These are phyloP conservation scores for Syrrhaptes paradoxus DNA, from an alignment of 2,113 vertebrate genomes.

Conservation along the genomic window DNA sequence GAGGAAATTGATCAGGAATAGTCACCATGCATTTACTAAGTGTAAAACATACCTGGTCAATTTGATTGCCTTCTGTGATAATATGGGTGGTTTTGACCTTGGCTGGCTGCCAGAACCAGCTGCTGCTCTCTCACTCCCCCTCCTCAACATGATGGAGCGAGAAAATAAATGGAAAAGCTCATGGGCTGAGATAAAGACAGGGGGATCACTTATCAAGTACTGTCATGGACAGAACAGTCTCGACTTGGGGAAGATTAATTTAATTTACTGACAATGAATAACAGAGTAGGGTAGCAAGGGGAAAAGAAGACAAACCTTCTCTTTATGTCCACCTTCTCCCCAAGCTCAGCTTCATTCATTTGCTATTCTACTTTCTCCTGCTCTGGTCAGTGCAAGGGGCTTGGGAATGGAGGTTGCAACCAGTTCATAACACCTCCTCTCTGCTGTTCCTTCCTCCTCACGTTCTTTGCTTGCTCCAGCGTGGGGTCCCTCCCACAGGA, in stretches of 20 bases:
- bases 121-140: neutral
- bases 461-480: neutral
- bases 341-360: neutral
- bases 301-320: neutral
- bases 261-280: neutral
- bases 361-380: neutral
- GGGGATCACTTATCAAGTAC: too few species aligned
- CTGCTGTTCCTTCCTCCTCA: neutral
- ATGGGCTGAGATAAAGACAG: neutral
- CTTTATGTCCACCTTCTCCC: rapidly evolving
- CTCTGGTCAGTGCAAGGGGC: rapidly evolving
- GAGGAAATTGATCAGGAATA: neutral
- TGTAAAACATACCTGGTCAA: neutral
- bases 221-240: too few species aligned
- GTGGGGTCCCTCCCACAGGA: neutral
- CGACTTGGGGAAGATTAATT: too few species aligned
- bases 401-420: neutral
- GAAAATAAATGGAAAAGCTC: neutral
- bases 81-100: rapidly evolving
- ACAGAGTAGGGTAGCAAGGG: neutral
- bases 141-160: neutral
- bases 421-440: neutral
- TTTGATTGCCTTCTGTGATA: neutral
- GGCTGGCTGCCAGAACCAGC: neutral
- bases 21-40: neutral